phyloP scores from a whole-genome alignment of 2,113 vertebrate genomes.

The Rattus rattus region DNA sequence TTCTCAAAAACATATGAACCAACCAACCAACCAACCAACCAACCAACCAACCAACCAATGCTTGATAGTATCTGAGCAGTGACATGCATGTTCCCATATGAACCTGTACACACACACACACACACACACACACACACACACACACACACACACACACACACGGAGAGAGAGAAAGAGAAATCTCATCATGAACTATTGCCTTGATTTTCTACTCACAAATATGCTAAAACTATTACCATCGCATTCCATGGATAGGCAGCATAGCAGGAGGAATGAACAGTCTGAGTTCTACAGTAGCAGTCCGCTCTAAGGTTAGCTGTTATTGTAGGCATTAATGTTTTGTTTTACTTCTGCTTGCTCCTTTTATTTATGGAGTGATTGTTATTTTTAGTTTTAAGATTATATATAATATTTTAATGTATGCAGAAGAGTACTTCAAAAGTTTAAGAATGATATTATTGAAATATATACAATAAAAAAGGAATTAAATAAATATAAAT shows the following conservation, averaged over 20 bases:
- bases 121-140: too few species aligned
- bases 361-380: not conserved
- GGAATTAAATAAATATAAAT: conserved; percentile 10
- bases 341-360: not conserved
- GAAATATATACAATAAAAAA: conserved; percentile 10
- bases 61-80: not conserved
- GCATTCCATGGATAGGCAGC: not conserved
- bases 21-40: not conserved
- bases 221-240: not conserved
- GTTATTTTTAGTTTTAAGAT: not conserved
- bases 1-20: not conserved
- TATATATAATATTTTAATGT: conserved; percentile 48
- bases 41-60: not conserved
- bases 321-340: not conserved
- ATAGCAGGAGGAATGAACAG: not conserved
- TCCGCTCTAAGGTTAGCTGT: not conserved
- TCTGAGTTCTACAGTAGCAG: not conserved
- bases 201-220: not conserved
- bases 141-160: not conserved
- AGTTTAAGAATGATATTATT: not conserved
- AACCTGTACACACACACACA: not conserved
- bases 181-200: not conserved
- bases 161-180: not conserved
- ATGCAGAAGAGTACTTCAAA: not conserved
- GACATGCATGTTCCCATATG: not conserved